A percentile compares a stretch with the other conserved stretches of the same genome.
phyloP scores from a whole-genome alignment of 2,888 invertebrate species.

The Sepioteuthis lessoniana region DNA sequence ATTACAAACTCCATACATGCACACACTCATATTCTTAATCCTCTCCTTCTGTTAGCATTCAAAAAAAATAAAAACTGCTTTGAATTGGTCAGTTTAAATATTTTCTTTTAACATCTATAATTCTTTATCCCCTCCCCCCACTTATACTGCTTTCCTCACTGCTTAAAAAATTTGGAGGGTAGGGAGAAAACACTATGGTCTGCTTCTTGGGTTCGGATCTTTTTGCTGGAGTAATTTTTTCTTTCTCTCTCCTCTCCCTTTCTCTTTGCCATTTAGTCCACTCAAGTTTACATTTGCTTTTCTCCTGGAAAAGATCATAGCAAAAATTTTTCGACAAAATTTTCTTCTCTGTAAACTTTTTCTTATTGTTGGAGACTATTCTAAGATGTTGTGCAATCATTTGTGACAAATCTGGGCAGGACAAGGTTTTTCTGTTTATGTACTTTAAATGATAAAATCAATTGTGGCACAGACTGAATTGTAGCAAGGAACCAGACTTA shows the following conservation, averaged over 20 bases:
- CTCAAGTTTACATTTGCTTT: not conserved
- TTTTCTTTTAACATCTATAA: not conserved
- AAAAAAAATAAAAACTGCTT: conserved; percentile 24
- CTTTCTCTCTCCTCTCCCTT: not conserved
- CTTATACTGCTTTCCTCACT: not conserved
- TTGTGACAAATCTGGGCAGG: conserved; percentile 23
- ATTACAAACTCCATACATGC: not conserved
- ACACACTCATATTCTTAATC: conserved; percentile 7
- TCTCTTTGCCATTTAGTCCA: not conserved
- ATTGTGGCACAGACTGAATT: not conserved
- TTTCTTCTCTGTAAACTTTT: not conserved
- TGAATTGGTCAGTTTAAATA: not conserved
- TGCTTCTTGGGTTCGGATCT: not conserved
- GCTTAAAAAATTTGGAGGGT: not conserved
- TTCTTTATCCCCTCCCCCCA: not conserved
- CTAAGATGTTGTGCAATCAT: conserved; percentile 1
- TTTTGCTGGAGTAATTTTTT: not conserved
- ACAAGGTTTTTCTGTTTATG: not conserved
- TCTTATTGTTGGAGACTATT: not conserved
- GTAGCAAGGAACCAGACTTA: not conserved
- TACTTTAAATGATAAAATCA: not conserved
- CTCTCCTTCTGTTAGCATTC: not conserved
- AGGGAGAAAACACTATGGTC: not conserved
- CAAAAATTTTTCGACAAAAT: not conserved
- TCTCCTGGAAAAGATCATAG: not conserved